Conservation (phyloP, 2,888 invertebrate species). For the Ennomos quercinarius region DNA sequence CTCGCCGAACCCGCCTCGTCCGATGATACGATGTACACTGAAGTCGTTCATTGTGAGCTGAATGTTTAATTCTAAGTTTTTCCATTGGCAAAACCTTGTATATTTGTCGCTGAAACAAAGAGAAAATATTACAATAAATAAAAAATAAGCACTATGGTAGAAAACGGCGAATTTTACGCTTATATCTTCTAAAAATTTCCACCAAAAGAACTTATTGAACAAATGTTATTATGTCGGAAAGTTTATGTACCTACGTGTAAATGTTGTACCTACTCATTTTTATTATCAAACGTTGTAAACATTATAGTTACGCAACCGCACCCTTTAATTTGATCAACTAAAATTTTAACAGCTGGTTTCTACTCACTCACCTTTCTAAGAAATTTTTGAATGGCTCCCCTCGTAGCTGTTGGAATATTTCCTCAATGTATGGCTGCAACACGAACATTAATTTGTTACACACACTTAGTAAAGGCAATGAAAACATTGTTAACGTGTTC, state of each 20-base stretch:
- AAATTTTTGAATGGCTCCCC: constrained; percentile 99
- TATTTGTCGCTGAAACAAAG: constrained; percentile 96
- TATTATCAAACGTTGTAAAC: too few species aligned
- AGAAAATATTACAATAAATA: constrained; percentile 1
- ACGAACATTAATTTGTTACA: constrained; percentile 23
- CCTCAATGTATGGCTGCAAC: constrained; percentile 99
- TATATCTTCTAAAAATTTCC: too few species aligned
- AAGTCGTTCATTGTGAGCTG: constrained; percentile 99
- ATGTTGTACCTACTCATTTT: too few species aligned
- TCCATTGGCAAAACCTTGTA: constrained; percentile 99
- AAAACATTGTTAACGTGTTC: constrained; percentile 2
- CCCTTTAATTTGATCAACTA: too few species aligned
- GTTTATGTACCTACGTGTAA: too few species aligned
- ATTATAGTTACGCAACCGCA: too few species aligned
- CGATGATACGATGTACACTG: constrained; percentile 99
- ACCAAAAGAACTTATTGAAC: too few species aligned
- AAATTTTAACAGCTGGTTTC: too few species aligned
- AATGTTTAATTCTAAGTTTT: constrained; percentile 99
- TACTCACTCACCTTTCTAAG: constrained; percentile 94
- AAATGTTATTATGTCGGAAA: too few species aligned
- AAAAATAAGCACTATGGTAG: background rate
- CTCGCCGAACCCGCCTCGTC: constrained; percentile 99
- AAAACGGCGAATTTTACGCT: too few species aligned
- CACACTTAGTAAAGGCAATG: constrained; percentile 8
- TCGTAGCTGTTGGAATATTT: constrained; percentile 98